These are phyloP conservation scores for Norana najaformis DNA, from an alignment of 2,888 invertebrate genomes.

Conservation along the genomic window DNA sequence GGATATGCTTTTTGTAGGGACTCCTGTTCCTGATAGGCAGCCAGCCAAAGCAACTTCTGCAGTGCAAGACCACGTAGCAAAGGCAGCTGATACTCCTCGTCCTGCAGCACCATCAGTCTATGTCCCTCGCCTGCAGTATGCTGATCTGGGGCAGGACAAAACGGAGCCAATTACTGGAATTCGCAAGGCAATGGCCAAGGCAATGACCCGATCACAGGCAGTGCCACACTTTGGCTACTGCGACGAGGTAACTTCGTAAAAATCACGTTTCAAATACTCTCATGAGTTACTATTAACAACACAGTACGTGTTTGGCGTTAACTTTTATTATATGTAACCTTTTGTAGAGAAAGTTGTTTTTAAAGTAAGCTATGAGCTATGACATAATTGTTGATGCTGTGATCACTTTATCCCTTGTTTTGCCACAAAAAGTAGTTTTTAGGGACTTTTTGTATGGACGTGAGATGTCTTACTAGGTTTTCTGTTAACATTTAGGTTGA, in stretches of 20 bases:
- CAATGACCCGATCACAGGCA: constrained; percentile 83
- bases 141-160: constrained; percentile 39
- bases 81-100: not conserved
- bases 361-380: too few species aligned
- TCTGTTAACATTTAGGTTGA: constrained; percentile 66
- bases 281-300: not conserved
- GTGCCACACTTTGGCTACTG: constrained; percentile 87
- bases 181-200: constrained; percentile 88
- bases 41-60: not conserved
- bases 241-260: constrained; percentile 75
- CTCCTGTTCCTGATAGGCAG: not conserved
- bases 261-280: too few species aligned
- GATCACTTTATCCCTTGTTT: not conserved
- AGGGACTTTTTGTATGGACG: not conserved
- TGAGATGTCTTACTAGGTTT: not conserved
- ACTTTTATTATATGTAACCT: not conserved
- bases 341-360: not conserved
- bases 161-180: constrained; percentile 68
- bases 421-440: not conserved
- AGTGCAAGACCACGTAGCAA: not conserved
- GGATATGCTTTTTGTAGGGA: not conserved
- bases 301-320: not conserved
- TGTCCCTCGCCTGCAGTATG: constrained; percentile 27
- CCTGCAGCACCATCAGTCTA: constrained; percentile 27
- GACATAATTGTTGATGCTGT: not conserved